Evolutionary conservation across 2,888 invertebrate genomes (phyloP).

Genomic region (Tachina lurida): DNA sequence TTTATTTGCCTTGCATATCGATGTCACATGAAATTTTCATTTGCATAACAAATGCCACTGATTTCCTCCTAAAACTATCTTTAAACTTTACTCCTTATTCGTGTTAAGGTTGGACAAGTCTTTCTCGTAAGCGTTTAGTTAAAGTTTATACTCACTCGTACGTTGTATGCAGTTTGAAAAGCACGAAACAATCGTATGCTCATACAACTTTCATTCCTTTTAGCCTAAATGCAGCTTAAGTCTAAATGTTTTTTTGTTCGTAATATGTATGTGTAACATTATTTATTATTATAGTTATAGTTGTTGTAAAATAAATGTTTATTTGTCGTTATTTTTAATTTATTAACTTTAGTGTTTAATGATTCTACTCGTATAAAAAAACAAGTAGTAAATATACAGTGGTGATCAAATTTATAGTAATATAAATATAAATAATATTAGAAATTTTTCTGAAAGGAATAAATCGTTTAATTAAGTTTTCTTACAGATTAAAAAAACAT

Average conservation of each 20-base stretch:
- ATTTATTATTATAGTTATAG: conserved; percentile 63
- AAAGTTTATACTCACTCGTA: conserved; percentile 7
- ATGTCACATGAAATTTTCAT: neutral
- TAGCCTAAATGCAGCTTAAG: conserved; percentile 58
- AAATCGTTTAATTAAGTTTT: no score
- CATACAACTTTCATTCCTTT: conserved; percentile 57
- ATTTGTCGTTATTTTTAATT: conserved; percentile 59
- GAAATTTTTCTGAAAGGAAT: neutral
- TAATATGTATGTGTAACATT: conserved; percentile 40
- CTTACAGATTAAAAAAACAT: no score
- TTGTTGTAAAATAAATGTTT: conserved; percentile 57
- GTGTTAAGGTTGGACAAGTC: conserved; percentile 29
- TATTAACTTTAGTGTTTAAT: conserved; percentile 58
- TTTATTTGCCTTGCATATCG: neutral
- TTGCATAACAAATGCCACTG: neutral
- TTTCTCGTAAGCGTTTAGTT: conserved; percentile 13
- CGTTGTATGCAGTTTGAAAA: neutral
- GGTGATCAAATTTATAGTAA: conserved; percentile 29
- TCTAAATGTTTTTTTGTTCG: conserved; percentile 36
- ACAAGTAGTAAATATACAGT: conserved; percentile 2
- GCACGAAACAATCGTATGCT: neutral
- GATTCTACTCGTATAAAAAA: conserved; percentile 18
- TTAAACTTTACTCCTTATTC: neutral
- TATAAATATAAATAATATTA: neutral
- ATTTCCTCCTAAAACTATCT: neutral